Conservation (phyloP, 2,888 invertebrate genomes). For the Leptinotarsa rubiginosa region DNA sequence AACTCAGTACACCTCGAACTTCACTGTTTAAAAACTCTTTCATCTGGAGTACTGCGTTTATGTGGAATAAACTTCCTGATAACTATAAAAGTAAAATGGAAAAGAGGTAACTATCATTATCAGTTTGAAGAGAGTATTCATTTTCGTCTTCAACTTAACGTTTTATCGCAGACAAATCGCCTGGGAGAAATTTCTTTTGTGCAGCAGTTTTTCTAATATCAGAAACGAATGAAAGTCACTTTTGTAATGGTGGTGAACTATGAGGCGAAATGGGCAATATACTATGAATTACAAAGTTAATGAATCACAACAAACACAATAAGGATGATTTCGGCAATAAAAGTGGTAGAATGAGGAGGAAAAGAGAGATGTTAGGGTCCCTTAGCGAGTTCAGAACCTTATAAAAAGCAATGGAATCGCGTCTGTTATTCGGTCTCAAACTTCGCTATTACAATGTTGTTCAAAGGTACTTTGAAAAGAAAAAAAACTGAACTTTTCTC, state of each 20-base stretch:
- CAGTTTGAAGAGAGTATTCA: too few relatives aligned
- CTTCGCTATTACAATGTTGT: conserved; percentile 41
- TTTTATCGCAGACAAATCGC: background rate
- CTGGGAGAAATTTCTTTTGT: background rate
- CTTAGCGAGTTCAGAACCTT: conserved; percentile 5
- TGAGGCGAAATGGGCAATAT: conserved; percentile 26
- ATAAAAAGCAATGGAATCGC: conserved; percentile 41
- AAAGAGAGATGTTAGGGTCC: conserved; percentile 28
- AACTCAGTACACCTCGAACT: too few relatives aligned
- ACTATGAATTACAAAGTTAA: conserved; percentile 32
- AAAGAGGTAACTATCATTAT: too few relatives aligned
- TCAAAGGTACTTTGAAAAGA: conserved; percentile 27
- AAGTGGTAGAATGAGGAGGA: conserved; percentile 28
- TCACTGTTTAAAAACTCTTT: too few relatives aligned
- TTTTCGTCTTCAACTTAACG: background rate
- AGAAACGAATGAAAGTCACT: conserved; percentile 32
- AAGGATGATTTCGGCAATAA: conserved; percentile 34
- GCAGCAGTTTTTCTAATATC: conserved; percentile 21
- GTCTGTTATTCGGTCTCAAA: conserved; percentile 39
- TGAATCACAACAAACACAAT: conserved; percentile 37
- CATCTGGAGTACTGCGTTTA: too few relatives aligned
- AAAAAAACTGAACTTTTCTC: background rate
- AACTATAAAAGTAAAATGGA: too few relatives aligned
- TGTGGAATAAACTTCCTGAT: too few relatives aligned
- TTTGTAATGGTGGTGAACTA: conserved; percentile 28